phyloP scores from a whole-genome alignment of 2,797 vertebrate species.

The Pterois miles region DNA sequence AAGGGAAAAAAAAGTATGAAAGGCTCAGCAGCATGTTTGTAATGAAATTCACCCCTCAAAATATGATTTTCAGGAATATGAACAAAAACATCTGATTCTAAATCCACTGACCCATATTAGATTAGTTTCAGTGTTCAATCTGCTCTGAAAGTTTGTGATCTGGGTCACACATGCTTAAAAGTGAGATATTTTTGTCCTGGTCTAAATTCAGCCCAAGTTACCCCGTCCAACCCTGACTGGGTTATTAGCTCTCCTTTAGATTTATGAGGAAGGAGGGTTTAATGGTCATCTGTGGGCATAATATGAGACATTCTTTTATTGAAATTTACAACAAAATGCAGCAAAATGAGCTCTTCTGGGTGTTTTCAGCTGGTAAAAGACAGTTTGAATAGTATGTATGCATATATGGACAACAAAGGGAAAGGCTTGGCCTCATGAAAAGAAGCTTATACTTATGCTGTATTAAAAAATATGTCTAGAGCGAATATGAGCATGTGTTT shows the following conservation, averaged over 20 bases:
- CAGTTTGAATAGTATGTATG: not conserved
- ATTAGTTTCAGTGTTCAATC: slow-evolving; percentile 27
- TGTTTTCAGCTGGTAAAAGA: not conserved
- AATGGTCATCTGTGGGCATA: not conserved
- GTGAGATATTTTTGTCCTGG: slow-evolving; percentile 25
- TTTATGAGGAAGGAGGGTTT: not conserved
- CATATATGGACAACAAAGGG: slow-evolving; percentile 11
- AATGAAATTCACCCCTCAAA: not conserved
- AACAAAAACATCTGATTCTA: not conserved
- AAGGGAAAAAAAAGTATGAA: not conserved
- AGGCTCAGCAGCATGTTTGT: not conserved
- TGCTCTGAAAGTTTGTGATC: slow-evolving; percentile 18
- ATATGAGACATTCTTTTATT: not conserved
- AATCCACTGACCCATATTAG: slow-evolving; percentile 13
- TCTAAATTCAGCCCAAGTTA: slow-evolving; percentile 1
- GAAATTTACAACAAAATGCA: not conserved
- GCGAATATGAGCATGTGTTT: not conserved
- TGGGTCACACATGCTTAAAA: slow-evolving; percentile 19
- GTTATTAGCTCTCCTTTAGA: not conserved
- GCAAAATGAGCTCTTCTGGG: not conserved
- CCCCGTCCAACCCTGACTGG: not conserved
- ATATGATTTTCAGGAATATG: not conserved
- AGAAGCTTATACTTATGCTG: not conserved
- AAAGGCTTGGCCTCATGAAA: not conserved
- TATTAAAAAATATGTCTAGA: not conserved